phyloP scores from a whole-genome alignment of 2,797 vertebrate genomes.

The Smutsia temminckii region DNA sequence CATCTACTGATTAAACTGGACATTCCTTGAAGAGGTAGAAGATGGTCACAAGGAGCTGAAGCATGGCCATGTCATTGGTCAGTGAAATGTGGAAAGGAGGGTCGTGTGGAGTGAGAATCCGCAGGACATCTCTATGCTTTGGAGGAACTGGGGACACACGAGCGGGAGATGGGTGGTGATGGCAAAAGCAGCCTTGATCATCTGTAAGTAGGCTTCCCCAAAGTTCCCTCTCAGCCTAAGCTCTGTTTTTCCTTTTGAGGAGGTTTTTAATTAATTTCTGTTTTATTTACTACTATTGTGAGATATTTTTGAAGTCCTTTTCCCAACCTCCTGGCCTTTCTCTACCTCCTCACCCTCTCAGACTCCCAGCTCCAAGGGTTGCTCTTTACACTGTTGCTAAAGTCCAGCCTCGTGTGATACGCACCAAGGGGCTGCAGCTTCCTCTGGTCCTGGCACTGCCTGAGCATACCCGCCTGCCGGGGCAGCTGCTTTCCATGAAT shows the following conservation, averaged over 20 bases:
- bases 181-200: not conserved
- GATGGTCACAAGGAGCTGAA: not conserved
- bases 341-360: not conserved
- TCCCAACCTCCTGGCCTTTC: not conserved
- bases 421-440: rapidly evolving
- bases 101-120: not conserved
- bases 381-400: not conserved
- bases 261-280: not conserved
- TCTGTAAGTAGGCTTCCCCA: not conserved
- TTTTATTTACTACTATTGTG: not conserved
- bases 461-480: not conserved
- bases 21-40: not conserved
- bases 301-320: not conserved
- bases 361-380: not conserved
- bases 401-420: not conserved
- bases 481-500: rapidly evolving
- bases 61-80: not conserved
- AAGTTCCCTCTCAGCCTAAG: not conserved
- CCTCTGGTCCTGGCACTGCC: not conserved
- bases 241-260: not conserved
- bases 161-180: not conserved
- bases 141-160: not conserved
- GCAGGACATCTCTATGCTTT: not conserved
- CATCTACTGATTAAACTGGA: not conserved
- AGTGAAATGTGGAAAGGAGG: not conserved